Evolutionary conservation across 2,797 vertebrate species (phyloP).

Genomic region (Euthynnus affinis): DNA sequence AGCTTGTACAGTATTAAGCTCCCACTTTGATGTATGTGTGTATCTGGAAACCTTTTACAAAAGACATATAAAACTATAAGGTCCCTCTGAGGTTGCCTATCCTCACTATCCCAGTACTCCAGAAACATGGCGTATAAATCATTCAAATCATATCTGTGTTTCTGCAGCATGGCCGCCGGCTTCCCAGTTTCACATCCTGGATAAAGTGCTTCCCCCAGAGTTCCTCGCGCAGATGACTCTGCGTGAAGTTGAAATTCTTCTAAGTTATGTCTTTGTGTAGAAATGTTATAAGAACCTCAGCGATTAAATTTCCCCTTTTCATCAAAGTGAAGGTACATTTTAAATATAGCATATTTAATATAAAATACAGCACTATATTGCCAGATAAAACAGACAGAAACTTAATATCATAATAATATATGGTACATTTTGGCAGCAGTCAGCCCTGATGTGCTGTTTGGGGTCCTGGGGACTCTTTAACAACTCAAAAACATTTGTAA

Average conservation of each 20-base stretch:
- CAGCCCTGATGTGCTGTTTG: background rate
- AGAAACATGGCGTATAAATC: constrained; percentile 72
- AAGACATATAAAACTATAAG: constrained; percentile 57
- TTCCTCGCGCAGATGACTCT: constrained; percentile 32
- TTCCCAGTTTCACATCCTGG: constrained; percentile 30
- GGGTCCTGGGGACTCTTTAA: background rate
- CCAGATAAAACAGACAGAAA: background rate
- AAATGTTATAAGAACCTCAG: background rate
- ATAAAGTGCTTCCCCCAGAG: constrained; percentile 25
- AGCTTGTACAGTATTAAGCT: constrained; percentile 20
- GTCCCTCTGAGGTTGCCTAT: constrained; percentile 43
- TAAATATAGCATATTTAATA: no score
- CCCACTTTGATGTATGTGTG: constrained; percentile 6
- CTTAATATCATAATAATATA: background rate
- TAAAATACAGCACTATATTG: no score
- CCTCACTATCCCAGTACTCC: constrained; percentile 37
- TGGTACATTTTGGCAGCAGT: background rate
- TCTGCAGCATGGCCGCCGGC: constrained; percentile 44
- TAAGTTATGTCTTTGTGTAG: background rate
- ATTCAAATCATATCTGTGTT: constrained; percentile 75
- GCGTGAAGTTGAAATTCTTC: constrained; percentile 20
- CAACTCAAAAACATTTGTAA: background rate
- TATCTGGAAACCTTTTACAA: constrained; percentile 62
- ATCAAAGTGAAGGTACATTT: background rate
- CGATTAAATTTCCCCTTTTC: background rate